Base-by-base conservation (phyloP, 2,797 vertebrate genomes). In the Ataeniobius toweri region DNA sequence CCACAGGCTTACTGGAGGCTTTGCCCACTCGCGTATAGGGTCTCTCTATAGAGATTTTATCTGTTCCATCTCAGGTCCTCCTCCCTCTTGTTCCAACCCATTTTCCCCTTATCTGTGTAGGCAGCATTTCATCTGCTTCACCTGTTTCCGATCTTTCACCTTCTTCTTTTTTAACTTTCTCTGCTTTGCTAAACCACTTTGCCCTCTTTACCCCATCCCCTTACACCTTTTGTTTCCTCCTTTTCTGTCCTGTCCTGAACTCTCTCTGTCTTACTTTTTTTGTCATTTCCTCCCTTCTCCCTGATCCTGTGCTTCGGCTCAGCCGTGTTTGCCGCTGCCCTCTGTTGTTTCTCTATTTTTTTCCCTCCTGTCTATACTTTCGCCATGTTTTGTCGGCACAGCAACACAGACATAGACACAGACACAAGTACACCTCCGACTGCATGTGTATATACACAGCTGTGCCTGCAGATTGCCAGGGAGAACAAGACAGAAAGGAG, bases 11-110 rank as follows among this genome's bases (percentile, higher is more conserved):
- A 77, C 72, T 59, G 51, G 76, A 80, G 79, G 88, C 91, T 89
- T 86, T 87, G 87, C 88, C 91, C 89, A 81, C 86, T 89, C 65
- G 44, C 88, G 82, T 89, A 80, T 77, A 83, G 58, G 82, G 76
- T 80, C 86, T 87, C 48, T 31, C 55, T 44, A 48, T 84, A 59
- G 28, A 85, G 89, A 92, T 91, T 86, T 87, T 82, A 91, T 91
- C 83, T 89, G 41, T 80, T 82, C 84, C 75, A 67, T 76, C 78
- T 80, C 56, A 10, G 44, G 84, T 80, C 82, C 82, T 75, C 50
- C 50, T 74, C 55, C 79, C 75, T 70, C 63, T 74, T 81, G 84
- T 86, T 88, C 88, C 82, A 46, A 76, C 79, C 65, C 74, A 58
- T 85, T 68, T 71, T 76, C 26, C 69, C 53, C 81, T 89, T 91